These are phyloP conservation scores for Galendromus occidentalis DNA, from an alignment of 1,140 invertebrate species.

Conservation along the genomic window DNA sequence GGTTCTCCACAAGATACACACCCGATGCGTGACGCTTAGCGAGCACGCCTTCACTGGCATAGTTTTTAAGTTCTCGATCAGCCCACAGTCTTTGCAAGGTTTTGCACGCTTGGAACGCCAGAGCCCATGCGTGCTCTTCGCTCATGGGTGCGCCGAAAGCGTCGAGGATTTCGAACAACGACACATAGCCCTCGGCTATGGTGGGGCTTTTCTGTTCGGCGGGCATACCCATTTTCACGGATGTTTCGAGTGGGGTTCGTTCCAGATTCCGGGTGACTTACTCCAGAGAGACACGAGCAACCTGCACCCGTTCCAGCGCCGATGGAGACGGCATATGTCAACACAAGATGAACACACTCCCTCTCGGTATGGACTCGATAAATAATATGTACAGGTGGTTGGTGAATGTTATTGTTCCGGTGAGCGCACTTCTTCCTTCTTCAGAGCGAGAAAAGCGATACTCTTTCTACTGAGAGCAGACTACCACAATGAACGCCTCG, in stretches of 20 bases:
- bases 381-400: no score
- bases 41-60: background rate
- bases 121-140: conserved; percentile 6
- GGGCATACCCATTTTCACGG: background rate
- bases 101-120: conserved; percentile 8
- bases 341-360: no score
- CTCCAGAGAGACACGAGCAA: no score
- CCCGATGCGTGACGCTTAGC: background rate
- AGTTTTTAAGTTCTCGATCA: background rate
- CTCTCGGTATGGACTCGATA: no score
- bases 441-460: no score
- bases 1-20: conserved; percentile 2
- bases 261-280: no score
- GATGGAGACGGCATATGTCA: no score
- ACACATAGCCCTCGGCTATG: background rate
- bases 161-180: conserved; percentile 7
- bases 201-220: background rate
- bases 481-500: no score
- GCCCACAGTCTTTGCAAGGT: background rate
- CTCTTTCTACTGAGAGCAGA: no score
- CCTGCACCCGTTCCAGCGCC: no score
- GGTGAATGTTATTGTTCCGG: no score
- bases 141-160: conserved; percentile 7
- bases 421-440: no score
- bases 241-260: background rate